Evolutionary conservation across 2,113 vertebrate genomes (phyloP).

Genomic region (Sprattus sprattus): DNA sequence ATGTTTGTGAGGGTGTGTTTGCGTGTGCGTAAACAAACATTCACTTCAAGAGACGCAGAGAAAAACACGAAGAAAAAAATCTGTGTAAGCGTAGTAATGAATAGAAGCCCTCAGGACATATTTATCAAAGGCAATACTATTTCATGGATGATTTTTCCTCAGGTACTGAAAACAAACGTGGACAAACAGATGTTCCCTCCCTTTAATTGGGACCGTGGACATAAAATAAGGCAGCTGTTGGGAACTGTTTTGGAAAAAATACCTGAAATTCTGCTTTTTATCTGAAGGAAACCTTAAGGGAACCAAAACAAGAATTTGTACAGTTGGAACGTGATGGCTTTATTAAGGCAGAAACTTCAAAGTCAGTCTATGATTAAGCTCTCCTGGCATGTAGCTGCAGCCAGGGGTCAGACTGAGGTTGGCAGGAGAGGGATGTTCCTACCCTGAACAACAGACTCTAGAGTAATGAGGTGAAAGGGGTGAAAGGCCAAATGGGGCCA

Average conservation of each 20-base stretch:
- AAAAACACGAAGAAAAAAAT: background rate
- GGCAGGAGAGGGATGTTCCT: conserved; percentile 25
- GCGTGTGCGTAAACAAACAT: background rate
- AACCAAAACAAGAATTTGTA: background rate
- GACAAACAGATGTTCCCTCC: conserved; percentile 19
- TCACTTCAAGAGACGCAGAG: background rate
- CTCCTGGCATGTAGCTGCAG: conserved; percentile 42
- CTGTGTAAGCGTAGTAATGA: background rate
- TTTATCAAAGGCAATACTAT: conserved; percentile 13
- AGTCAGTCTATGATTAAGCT: background rate
- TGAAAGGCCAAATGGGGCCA: background rate
- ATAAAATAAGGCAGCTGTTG: background rate
- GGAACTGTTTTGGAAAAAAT: conserved; percentile 4
- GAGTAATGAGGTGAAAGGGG: conserved; percentile 21
- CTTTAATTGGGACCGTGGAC: conserved; percentile 7
- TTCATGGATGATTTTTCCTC: background rate
- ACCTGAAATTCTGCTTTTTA: background rate
- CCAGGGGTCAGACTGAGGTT: conserved; percentile 51
- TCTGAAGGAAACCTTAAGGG: background rate
- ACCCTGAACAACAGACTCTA: conserved; percentile 20
- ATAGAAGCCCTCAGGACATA: background rate
- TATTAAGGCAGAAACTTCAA: background rate
- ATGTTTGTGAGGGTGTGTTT: background rate
- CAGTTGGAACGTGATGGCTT: background rate
- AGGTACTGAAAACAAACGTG: conserved; percentile 52